Percentiles rank a stretch among this genome's conserved stretches.
These are phyloP conservation scores for Yponomeuta malinellus DNA, from an alignment of 2,888 invertebrate genomes.

Conservation along the genomic window DNA sequence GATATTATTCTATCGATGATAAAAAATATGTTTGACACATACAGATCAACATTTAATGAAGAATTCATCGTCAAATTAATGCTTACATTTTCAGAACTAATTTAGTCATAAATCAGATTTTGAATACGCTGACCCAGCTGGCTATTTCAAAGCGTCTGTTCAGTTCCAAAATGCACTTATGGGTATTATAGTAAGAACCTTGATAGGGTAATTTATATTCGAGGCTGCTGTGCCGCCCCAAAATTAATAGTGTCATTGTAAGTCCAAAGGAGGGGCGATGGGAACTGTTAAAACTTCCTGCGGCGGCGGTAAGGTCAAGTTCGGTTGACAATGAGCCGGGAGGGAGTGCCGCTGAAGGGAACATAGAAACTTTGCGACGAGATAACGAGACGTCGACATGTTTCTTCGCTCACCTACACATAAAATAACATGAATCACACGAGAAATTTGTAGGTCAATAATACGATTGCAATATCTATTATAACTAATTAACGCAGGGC, in stretches of 20 bases:
- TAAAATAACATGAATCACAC: neutral
- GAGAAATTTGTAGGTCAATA: neutral
- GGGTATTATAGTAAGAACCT: constrained; percentile 9
- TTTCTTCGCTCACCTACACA: neutral
- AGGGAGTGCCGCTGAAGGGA: neutral
- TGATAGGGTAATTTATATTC: neutral
- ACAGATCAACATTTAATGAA: too few species aligned
- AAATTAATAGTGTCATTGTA: neutral
- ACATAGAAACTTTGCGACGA: neutral
- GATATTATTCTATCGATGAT: too few species aligned
- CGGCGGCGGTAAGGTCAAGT: neutral
- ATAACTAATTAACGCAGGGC: neutral
- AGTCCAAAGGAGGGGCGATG: neutral
- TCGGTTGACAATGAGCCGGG: neutral
- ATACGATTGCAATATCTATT: neutral
- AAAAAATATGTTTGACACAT: too few species aligned
- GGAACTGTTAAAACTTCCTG: neutral
- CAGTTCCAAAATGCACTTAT: neutral
- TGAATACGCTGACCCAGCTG: too few species aligned
- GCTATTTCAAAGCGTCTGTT: too few species aligned
- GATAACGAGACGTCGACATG: neutral
- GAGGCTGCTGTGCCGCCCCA: neutral
- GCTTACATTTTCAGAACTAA: too few species aligned
- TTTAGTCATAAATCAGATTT: too few species aligned
- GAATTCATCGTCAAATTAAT: too few species aligned